A percentile compares a stretch with the other conserved stretches of the same genome.
Evolutionary conservation across 2,888 invertebrate species (phyloP).

Genomic region (Corbicula japonica): DNA sequence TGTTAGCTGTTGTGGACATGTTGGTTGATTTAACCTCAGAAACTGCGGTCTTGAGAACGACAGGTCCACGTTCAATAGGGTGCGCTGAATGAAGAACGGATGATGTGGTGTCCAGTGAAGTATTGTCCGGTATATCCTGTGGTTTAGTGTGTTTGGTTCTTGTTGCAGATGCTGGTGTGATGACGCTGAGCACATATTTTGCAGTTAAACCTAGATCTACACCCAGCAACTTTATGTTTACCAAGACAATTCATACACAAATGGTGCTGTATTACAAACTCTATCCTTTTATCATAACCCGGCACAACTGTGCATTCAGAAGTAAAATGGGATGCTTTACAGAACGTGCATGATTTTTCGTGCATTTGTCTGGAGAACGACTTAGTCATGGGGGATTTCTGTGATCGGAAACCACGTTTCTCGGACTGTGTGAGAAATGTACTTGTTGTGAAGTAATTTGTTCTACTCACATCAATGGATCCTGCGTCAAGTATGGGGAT

Average conservation of each 20-base stretch:
- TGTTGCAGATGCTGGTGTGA: conserved; percentile 31
- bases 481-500: neutral
- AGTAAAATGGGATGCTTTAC: conserved; percentile 1
- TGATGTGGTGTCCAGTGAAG: neutral
- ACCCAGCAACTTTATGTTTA: conserved; percentile 23
- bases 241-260: conserved; percentile 41
- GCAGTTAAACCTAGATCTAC: conserved; percentile 19
- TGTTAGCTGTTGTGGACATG: conserved; percentile 15
- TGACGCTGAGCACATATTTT: conserved; percentile 9
- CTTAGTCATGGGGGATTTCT: neutral
- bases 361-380: neutral
- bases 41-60: neutral
- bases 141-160: neutral
- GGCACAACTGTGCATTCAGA: conserved; percentile 5
- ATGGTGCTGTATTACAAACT: conserved; percentile 21
- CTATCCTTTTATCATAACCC: conserved; percentile 5
- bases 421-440: neutral
- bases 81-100: conserved; percentile 19
- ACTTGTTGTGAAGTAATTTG: neutral
- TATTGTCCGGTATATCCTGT: neutral
- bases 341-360: conserved; percentile 12
- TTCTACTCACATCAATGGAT: no score
- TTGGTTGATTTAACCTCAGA: no score
- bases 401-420: neutral
- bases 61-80: neutral